Base-by-base conservation (phyloP, 2,113 vertebrate species). In the Hippolais icterina region DNA sequence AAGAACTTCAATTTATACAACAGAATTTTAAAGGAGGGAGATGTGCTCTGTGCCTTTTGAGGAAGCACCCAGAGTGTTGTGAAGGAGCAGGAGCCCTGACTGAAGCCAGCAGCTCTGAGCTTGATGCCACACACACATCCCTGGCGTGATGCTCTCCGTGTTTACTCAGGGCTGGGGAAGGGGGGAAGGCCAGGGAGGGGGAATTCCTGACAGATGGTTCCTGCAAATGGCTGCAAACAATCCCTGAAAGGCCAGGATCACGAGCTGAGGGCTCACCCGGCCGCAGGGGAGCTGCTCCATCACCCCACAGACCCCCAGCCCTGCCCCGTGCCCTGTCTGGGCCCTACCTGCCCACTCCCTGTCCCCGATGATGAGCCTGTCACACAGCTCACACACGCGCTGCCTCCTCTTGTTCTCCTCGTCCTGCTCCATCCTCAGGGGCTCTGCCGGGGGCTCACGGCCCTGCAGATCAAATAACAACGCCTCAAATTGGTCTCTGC, bases 271-370 rank as follows among this genome's bases (percentile, higher is more conserved):
- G 85, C n/a, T 86, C 57, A 75, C 0, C 23, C 0, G 1, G 81
- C 53, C 35, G 21, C 11, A 28, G 72, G 61, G 85, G 60, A 76
- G 88, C 79, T 10, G 68, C 83, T 75, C 37, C 64, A n/a, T 10
- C 77, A 11, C 17, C 78, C 28, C 78, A 25, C 5, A 15, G 37
- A 2, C 37, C 60, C 46, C 71, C 77, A 33, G 35, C 27, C 47
- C 47, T 1, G 1, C 37, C 60, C 46, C 71, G 74, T 31, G 35
- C 27, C 47, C 47, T 1, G 1, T 0, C 35, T 11, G 5, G 11
- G 54, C n/a, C 82, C 97, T 97, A 99, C 99, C 99, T 97, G 98
- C 97, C 99, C 99, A 99, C 96, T 99, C 99, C 68, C 98, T 97
- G 96, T 99, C 99, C 20, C 99, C 99, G 5, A 99, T 98, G 97